Percentiles rank a stretch among this genome's conserved stretches.
These are phyloP conservation scores for Sphyrna mokarran DNA, from an alignment of 2,113 vertebrate genomes.

Conservation along the genomic window DNA sequence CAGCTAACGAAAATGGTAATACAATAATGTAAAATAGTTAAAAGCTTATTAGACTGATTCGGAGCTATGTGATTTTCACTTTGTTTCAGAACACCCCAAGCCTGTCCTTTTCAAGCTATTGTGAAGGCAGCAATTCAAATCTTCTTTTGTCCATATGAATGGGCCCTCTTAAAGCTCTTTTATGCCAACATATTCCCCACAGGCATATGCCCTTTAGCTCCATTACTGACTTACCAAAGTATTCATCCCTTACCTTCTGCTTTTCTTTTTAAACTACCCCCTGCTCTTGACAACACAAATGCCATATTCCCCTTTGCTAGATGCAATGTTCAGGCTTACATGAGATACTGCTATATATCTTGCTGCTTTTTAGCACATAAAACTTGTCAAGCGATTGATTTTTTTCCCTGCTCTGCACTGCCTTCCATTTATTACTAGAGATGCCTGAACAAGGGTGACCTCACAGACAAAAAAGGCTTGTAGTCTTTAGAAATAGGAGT, in stretches of 20 bases:
- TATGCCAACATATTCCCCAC: conserved; percentile 83
- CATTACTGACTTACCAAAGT: conserved; percentile 94
- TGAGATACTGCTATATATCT: conserved; percentile 49
- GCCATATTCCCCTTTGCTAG: conserved; percentile 50
- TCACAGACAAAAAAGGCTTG: conserved; percentile 60
- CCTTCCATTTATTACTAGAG: conserved; percentile 57
- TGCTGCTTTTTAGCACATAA: conserved; percentile 39
- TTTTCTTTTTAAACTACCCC: conserved; percentile 65
- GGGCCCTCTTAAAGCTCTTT: conserved; percentile 81
- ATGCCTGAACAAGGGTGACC: conserved; percentile 55
- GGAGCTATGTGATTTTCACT: conserved; percentile 87
- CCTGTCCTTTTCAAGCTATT: conserved; percentile 91
- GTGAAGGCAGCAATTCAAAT: conserved; percentile 86
- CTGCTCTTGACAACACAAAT: conserved; percentile 75
- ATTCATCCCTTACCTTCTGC: conserved; percentile 91
- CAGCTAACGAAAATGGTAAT: conserved; percentile 55
- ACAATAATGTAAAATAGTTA: conserved; percentile 83
- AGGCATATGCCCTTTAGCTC: conserved; percentile 95
- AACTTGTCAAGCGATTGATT: conserved; percentile 55
- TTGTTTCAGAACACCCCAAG: conserved; percentile 83
- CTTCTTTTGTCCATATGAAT: conserved; percentile 88
- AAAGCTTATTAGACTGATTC: conserved; percentile 91
- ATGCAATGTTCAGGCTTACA: conserved; percentile 49
- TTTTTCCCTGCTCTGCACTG: conserved; percentile 46
- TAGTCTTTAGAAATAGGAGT: conserved; percentile 64